A percentile compares a stretch with the other conserved stretches of the same genome.
phyloP scores from a whole-genome alignment of 2,888 invertebrate genomes.

The Luperina testacea region DNA sequence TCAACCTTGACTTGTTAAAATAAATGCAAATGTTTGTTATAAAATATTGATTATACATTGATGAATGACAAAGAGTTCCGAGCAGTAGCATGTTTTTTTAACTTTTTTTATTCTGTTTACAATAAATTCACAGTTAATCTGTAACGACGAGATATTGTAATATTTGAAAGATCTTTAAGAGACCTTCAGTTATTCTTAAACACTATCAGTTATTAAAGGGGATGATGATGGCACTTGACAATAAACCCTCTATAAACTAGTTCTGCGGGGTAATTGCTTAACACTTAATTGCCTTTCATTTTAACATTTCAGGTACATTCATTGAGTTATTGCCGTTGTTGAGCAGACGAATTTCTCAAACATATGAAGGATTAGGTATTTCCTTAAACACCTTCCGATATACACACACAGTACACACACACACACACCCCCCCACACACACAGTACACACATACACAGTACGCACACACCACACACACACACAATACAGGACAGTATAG shows the following conservation, averaged over 20 bases:
- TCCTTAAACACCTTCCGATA: neutral
- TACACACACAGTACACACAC: too few species aligned
- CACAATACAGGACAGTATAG: too few species aligned
- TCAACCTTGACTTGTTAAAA: neutral
- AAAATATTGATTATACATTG: neutral
- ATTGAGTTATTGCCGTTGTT: neutral
- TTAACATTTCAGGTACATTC: neutral
- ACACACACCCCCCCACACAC: too few species aligned
- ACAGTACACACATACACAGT: too few species aligned
- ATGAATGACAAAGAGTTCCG: neutral
- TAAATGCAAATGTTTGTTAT: neutral
- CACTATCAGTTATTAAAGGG: neutral
- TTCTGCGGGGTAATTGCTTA: neutral
- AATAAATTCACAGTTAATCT: neutral
- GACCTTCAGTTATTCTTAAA: neutral
- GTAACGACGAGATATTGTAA: too few species aligned
- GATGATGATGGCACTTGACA: neutral
- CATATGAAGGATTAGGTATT: neutral
- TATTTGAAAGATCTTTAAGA: neutral
- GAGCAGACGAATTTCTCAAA: neutral
- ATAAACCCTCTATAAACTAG: neutral
- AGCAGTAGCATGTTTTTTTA: neutral
- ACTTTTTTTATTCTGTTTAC: slow-evolving; percentile 1
- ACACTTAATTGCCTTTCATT: neutral
- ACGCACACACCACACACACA: too few species aligned